These are phyloP conservation scores for Probosciger aterrimus DNA, from an alignment of 2,113 vertebrate genomes.

Conservation along the genomic window DNA sequence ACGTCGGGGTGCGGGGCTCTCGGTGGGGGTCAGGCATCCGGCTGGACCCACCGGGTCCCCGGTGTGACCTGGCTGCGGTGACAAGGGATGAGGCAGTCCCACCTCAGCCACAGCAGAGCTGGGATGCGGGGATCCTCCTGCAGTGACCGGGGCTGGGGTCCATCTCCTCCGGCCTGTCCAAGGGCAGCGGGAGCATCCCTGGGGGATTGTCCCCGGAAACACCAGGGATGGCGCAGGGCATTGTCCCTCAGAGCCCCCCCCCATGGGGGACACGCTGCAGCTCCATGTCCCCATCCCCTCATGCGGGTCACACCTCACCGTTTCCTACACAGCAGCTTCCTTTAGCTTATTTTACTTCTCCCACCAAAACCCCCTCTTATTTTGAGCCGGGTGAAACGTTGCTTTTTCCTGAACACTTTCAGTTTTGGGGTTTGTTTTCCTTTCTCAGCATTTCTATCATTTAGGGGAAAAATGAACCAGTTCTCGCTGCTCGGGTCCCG, in stretches of 20 bases:
- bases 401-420: slow-evolving; percentile 25
- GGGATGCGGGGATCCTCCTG: background rate
- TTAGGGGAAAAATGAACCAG: background rate
- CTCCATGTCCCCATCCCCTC: background rate
- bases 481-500: background rate
- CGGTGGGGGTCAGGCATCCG: rapidly evolving
- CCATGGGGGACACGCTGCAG: rapidly evolving
- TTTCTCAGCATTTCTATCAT: background rate
- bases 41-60: background rate
- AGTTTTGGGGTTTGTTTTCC: background rate
- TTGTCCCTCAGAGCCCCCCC: background rate
- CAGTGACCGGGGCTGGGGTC: rapidly evolving
- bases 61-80: background rate
- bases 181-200: rapidly evolving
- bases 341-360: background rate
- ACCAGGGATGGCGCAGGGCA: rapidly evolving
- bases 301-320: rapidly evolving
- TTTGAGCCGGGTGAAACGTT: background rate
- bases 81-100: background rate
- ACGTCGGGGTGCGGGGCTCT: rapidly evolving
- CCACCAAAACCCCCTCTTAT: background rate
- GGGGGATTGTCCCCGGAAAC: background rate
- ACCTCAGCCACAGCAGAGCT: rapidly evolving
- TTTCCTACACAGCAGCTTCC: background rate
- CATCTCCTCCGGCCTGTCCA: background rate